These are phyloP conservation scores for Etheostoma perlongum DNA, from an alignment of 2,797 vertebrate species.

Conservation along the genomic window DNA sequence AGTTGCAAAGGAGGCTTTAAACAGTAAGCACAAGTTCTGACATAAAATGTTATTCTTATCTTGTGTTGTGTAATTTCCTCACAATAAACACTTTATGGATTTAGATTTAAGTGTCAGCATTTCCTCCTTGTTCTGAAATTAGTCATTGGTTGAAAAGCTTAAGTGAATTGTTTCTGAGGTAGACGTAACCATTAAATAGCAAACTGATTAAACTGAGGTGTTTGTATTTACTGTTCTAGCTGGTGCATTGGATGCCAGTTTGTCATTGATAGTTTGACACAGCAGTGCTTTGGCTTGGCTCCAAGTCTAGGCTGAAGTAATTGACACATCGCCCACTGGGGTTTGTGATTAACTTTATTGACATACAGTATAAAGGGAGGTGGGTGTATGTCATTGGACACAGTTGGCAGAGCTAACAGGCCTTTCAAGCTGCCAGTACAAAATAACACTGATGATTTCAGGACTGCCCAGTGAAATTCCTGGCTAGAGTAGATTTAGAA, in stretches of 20 bases:
- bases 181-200: constrained; percentile 18
- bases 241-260: constrained; percentile 43
- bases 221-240: constrained; percentile 52
- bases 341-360: constrained; percentile 77
- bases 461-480: constrained; percentile 38
- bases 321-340: constrained; percentile 67
- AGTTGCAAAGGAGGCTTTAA: background rate
- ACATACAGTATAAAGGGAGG: constrained; percentile 41
- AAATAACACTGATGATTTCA: constrained; percentile 54
- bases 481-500: constrained; percentile 36
- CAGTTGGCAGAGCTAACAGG: constrained; percentile 53
- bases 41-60: background rate
- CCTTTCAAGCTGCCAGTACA: constrained; percentile 43
- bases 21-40: background rate
- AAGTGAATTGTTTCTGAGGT: constrained; percentile 34
- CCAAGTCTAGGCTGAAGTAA: constrained; percentile 53
- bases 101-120: background rate
- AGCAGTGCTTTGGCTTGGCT: constrained; percentile 48
- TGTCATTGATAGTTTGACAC: constrained; percentile 68
- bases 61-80: background rate
- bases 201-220: constrained; percentile 53
- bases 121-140: constrained; percentile 2
- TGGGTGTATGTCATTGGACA: constrained; percentile 16
- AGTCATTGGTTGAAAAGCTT: background rate
- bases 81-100: background rate